Evolutionary conservation across 2,888 invertebrate genomes (phyloP), one percentile per base, ranked within the genome.

Genomic region (Apamea crenata): DNA sequence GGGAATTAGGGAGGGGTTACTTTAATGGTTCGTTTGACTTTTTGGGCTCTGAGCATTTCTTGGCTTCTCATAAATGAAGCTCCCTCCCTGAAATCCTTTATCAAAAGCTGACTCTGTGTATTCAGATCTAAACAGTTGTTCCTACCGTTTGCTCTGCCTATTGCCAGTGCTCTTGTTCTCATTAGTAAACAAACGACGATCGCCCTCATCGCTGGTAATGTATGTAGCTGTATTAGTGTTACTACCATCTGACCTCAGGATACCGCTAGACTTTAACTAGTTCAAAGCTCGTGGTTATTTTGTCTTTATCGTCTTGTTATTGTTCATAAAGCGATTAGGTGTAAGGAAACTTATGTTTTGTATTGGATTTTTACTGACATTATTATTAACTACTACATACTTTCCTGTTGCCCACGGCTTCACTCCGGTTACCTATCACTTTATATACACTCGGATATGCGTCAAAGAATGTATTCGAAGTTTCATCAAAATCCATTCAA

Each of bases 141-240:
- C 53, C 50, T 36, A 44, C 53, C 7, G 44, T 61, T 44, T 25
- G 56, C 53, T 40, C 29, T 29, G 29, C 68, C 56, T 65, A 47
- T 81, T 65, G 56, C 36, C 10, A 69, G 40, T 50, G 69, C n/a
- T 47, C 47, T 70, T 81, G 69, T 81, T 70, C 69, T 77, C 59
- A 77, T 81, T 69, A 83, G 77, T 77, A 81, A 81, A 53, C 83
- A 70, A 50, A 77, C 77, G 50, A 65, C 56, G 53, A 56, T 63
- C 25, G 63, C 25, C 47, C 44, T 56, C 53, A 47, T 44, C 21
- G 63, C 18, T 68, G 50, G 18, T 50, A 44, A 18, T 29, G n/a
- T 32, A 16, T 18, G n/a, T 80, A 80, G 12, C 53, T 63, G 63
- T 65, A 67, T 29, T 81, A 81, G 61, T 61, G 36, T 44, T 61